Base-by-base conservation (phyloP, 2,113 vertebrate species). In the Neoarius graeffei region DNA sequence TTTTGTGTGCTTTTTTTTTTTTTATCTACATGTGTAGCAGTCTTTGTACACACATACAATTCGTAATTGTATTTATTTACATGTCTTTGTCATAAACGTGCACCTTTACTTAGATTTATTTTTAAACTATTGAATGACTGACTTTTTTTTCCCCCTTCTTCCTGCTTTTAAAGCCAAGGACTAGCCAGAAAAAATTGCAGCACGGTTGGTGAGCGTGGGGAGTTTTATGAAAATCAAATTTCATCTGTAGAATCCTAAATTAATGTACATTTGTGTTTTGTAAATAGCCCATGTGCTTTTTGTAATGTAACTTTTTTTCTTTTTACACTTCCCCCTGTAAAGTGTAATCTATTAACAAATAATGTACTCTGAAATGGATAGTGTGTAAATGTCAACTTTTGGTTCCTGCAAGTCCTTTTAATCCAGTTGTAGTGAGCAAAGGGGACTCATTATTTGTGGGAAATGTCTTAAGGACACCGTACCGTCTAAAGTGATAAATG, bases 31-130 rank as follows among this genome's bases (percentile, higher is more conserved):
- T 11, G 19, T 79, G 6, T 15, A 42, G 27, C 27, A 7, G 0
- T 30, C 42, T 27, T 30, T 73, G 2, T 54, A 62, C 19, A 71
- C 52, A 54, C 42, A 35, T n/a, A 23, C 60, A n/a, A 74, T 50
- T 80, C 85, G 57, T 60, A 56, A 8, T 27, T 87, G n/a, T 88
- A 86, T 86, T 84, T 86, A 74, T 90, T 84, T 59, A 19, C 54
- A 13, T 30, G 6, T 80, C 13, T 69, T 73, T 84, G 7, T 23
- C 52, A 20, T 80, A 20, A 74, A 48, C 6, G 13, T 80, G 81
- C 79, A 87, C 73, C 64, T 77, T 85, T 82, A 42, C 4, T 19
- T 66, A 48, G 60, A 27, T 59, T 1, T 15, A 5, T 7, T 56
- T 80, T 80, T 80, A 80, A 27, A 4, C 25, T 17, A 20, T 1